phyloP scores from a whole-genome alignment of 2,888 invertebrate genomes.

The Caenorhabditis sp. region DNA sequence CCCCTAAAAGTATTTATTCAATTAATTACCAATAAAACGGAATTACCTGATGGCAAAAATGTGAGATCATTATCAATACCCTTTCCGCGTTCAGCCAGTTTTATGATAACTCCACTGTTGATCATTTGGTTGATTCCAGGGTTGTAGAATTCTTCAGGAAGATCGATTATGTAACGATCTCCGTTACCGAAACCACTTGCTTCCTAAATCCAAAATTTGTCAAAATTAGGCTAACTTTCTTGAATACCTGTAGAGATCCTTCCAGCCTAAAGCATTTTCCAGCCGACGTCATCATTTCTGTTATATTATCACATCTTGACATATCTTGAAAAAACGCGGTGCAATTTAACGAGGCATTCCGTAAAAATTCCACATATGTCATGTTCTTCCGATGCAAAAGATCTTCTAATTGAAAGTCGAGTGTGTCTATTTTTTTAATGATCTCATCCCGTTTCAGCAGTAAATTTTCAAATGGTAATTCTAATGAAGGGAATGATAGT shows the following conservation, averaged over 20 bases:
- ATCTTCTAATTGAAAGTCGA: constrained; percentile 66
- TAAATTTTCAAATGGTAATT: constrained; percentile 60
- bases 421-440: constrained; percentile 61
- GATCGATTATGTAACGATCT: constrained; percentile 69
- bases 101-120: constrained; percentile 79
- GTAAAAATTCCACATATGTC: constrained; percentile 72
- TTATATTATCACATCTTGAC: constrained; percentile 68
- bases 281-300: constrained; percentile 76
- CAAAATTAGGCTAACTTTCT: background rate
- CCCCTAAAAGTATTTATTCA: too few species aligned
- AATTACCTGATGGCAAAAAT: constrained; percentile 73
- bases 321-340: constrained; percentile 72
- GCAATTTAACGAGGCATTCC: constrained; percentile 70
- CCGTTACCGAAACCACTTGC: constrained; percentile 77
- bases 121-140: constrained; percentile 76
- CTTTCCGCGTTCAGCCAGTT: constrained; percentile 74
- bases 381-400: constrained; percentile 70
- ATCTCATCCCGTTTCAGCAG: constrained; percentile 50
- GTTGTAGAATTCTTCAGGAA: constrained; percentile 77
- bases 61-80: constrained; percentile 76
- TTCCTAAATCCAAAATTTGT: constrained; percentile 55
- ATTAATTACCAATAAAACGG: too few species aligned
- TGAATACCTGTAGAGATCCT: constrained; percentile 71
- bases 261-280: constrained; percentile 78
- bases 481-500: constrained; percentile 75